Evolutionary conservation across 2,888 invertebrate genomes (phyloP).

Genomic region (Yponomeuta sedellus): DNA sequence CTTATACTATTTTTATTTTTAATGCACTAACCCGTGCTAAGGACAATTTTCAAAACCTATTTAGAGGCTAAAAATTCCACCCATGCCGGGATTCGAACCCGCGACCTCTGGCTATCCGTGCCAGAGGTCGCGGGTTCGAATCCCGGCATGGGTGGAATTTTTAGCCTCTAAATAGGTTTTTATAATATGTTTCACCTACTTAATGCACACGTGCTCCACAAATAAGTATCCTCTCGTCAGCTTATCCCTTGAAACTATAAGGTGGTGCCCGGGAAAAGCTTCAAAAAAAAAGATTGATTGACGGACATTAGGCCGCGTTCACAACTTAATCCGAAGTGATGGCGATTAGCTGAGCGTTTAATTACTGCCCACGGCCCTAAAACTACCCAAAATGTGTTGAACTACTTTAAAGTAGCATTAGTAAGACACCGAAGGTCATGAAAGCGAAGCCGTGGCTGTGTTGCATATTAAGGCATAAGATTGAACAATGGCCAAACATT

Average conservation of each 20-base stretch:
- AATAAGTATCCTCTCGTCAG: background rate
- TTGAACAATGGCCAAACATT: conserved; percentile 50
- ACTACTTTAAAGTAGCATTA: background rate
- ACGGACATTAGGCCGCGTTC: conserved; percentile 51
- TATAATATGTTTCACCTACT: no score
- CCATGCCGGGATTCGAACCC: no score
- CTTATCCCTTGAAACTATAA: conserved; percentile 31
- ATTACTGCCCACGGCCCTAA: conserved; percentile 32
- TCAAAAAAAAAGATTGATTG: conserved; percentile 68
- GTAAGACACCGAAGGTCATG: background rate
- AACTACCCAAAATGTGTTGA: background rate
- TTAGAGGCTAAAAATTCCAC: no score
- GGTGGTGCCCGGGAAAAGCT: conserved; percentile 34
- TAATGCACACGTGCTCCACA: no score
- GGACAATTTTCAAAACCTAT: no score
- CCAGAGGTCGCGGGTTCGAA: no score
- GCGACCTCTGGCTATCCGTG: no score
- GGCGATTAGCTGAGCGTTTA: conserved; percentile 62
- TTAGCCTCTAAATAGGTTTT: no score
- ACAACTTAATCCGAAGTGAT: conserved; percentile 59
- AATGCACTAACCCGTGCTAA: no score
- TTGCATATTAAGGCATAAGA: background rate
- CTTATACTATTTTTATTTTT: no score
- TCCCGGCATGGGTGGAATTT: no score
- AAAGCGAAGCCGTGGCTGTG: background rate